Evolutionary conservation across 2,888 invertebrate species (phyloP), one percentile per base, ranked within the genome.

Genomic region (Napeogenes sylphis): DNA sequence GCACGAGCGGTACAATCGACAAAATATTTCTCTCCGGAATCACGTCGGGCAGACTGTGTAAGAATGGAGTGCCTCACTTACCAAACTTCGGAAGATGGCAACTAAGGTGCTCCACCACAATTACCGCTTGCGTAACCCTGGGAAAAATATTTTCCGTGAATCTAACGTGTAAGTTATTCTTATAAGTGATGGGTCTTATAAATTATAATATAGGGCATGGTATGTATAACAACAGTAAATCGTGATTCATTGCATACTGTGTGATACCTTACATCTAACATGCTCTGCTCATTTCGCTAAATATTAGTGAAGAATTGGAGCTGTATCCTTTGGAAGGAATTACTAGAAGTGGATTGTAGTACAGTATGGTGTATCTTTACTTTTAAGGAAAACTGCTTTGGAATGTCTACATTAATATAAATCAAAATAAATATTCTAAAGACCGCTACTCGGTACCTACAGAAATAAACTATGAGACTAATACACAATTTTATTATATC

Each of bases 81-180:
- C 90, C 90, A 88, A 89, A 90, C 88, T 87, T 89, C 89, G 85
- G 87, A 87, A 82, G 90, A 89, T 90, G 90, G 90, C 90, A 90
- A 90, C 83, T 90, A 90, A 90, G 90, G 90, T 90, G 84, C 89
- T 90, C 90, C 90, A 90, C 90, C 89, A 90, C 89, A 90, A 86
- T 85, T 89, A 90, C 90, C 90, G 90, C 90, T 90, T 90, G 90
- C 90, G 90, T 89, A 90, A 90, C 90, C 90, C 90, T 90, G 90
- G 90, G 90, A 82, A 90, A 90, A 90, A 90, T 90, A 90, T 90
- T 90, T 87, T 89, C 90, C 90, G 90, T 90, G 88, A 90, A 90
- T 90, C 90, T 89, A 90, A 89, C 89, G 90, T 90, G 90, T 86
- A 85, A 88, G 84, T 85, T 79, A 85, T 82, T 83, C 78, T 85